A percentile compares a stretch with the other conserved stretches of the same genome.
phyloP scores from a whole-genome alignment of 2,888 invertebrate species.

The Lomographa bimaculata region DNA sequence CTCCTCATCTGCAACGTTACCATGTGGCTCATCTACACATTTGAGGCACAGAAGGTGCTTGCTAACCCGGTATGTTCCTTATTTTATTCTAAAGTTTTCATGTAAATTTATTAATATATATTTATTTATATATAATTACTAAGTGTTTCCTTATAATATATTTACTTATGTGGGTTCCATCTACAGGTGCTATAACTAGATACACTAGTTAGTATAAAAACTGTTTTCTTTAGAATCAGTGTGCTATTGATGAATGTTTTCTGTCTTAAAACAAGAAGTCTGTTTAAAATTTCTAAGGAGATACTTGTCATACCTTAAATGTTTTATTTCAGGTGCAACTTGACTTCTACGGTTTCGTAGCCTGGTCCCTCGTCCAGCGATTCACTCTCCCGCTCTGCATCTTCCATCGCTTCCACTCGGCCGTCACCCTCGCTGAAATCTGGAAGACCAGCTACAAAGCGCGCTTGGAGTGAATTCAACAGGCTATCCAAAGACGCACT shows the following conservation, averaged over 20 bases:
- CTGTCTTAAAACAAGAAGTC: too few relatives aligned
- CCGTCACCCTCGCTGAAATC: slow-evolving; percentile 96
- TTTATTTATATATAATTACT: too few relatives aligned
- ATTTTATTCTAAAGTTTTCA: too few relatives aligned
- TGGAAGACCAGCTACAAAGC: slow-evolving; percentile 98
- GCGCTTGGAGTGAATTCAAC: slow-evolving; percentile 88
- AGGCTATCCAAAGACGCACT: slow-evolving; percentile 42
- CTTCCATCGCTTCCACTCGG: slow-evolving; percentile 98
- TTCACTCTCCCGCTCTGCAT: slow-evolving; percentile 97
- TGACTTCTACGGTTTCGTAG: slow-evolving; percentile 95
- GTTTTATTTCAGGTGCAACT: slow-evolving; percentile 86
- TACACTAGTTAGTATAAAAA: too few relatives aligned
- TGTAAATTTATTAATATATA: too few relatives aligned
- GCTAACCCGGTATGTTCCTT: slow-evolving; percentile 90
- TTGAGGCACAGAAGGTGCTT: slow-evolving; percentile 96
- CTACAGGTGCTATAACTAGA: too few relatives aligned
- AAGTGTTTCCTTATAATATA: too few relatives aligned
- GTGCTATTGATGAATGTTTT: too few relatives aligned
- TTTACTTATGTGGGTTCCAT: too few relatives aligned
- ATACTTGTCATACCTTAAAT: too few relatives aligned
- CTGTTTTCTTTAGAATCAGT: too few relatives aligned
- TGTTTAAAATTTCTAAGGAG: too few relatives aligned
- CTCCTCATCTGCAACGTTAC: slow-evolving; percentile 97
- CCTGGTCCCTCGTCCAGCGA: slow-evolving; percentile 97
- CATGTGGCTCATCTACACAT: slow-evolving; percentile 98